Evolutionary conservation across 2,113 vertebrate species (phyloP).

Genomic region (Megaptera novaeangliae): DNA sequence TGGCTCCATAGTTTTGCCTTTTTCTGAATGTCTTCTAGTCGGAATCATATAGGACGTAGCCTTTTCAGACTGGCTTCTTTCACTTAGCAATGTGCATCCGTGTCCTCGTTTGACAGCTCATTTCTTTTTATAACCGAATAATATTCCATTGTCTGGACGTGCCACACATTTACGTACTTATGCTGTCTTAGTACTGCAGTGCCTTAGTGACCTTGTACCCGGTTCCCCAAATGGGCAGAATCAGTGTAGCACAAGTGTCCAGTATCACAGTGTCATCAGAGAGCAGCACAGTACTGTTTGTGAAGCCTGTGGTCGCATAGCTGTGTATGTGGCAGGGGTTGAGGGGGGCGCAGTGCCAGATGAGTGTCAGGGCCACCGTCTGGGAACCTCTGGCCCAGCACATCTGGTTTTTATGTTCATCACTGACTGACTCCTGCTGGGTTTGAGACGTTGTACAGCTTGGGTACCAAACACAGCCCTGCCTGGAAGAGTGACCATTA

Average conservation of each 20-base stretch:
- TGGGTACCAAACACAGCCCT: neutral
- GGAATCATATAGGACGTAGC: no score
- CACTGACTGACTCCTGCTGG: neutral
- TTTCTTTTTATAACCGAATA: neutral
- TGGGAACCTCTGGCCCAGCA: neutral
- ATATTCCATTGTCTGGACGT: neutral
- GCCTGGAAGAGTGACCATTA: neutral
- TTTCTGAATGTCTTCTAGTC: neutral
- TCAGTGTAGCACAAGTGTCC: neutral
- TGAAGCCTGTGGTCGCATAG: neutral
- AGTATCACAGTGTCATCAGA: neutral
- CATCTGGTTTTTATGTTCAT: neutral
- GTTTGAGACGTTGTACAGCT: neutral
- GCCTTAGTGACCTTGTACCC: neutral
- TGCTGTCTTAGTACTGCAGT: neutral
- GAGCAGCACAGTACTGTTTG: neutral
- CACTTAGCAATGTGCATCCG: neutral
- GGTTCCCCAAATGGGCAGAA: neutral
- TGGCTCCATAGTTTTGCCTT: neutral
- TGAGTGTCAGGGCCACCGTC: neutral
- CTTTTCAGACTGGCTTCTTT: neutral
- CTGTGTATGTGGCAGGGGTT: neutral
- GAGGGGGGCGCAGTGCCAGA: neutral
- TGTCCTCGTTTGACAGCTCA: neutral
- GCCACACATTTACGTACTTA: neutral